Base-by-base conservation (phyloP, 2,888 invertebrate genomes). In the Daptonema setosum region DNA sequence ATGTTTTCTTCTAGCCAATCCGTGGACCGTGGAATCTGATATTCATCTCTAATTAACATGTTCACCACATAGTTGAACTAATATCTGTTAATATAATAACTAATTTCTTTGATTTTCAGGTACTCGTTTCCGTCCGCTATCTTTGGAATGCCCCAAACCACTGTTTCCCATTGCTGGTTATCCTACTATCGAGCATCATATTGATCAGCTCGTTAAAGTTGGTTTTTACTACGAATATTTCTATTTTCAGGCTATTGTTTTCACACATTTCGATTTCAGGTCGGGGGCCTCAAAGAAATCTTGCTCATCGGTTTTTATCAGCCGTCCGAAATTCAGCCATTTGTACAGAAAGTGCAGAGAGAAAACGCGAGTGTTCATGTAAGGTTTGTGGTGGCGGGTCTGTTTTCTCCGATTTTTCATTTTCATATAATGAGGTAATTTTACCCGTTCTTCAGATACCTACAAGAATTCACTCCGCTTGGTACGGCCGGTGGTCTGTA, bases 401-500 rank as follows among this genome's bases (percentile, higher is more conserved):
- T n/a, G n/a, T n/a, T n/a, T n/a, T n/a, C n/a, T n/a, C n/a, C n/a
- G n/a, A n/a, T n/a, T n/a, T n/a, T n/a, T n/a, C n/a, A n/a, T 17
- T 52, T 52, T 50, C 17, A 58, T 56, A 17, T 8, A 35, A 35
- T 35, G 11, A n/a, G n/a, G n/a, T n/a, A 35, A 35, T 17, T 35
- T 8, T 35, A 35, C 35, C 8, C 35, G n/a, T n/a, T n/a, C n/a
- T n/a, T 14, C 69, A 83, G 85, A 66, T 97, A 97, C 71, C 77
- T 95, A 2, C 91, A 95, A 78, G 97, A 97, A 72, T 73, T 87
- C 69, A 83, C 83, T 2, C 81, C 88, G 0, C 74, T 95, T 1
- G 95, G 95, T 5, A 97, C 95, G 0, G 95, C 87, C 0, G 97
- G 97, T 29, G 91, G 93, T 26, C 80, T 97, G 66, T 90, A 87